These are phyloP conservation scores for Turritopsis rubra DNA, from an alignment of 30 jellyfish, hydroid and myxozoan species.

Conservation along the genomic window DNA sequence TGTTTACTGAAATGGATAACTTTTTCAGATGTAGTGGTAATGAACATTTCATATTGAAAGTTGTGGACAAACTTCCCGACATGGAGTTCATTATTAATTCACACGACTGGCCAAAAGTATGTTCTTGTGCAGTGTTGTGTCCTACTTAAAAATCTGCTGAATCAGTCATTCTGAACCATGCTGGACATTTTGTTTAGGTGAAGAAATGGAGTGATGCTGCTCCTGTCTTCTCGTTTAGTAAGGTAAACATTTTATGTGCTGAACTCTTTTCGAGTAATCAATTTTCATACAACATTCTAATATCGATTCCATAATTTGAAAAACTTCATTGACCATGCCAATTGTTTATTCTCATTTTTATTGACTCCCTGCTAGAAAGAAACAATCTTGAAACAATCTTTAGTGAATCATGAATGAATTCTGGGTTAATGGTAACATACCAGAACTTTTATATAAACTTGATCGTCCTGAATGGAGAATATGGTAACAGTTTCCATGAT, in stretches of 20 bases:
- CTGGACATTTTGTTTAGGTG: slow-evolving; percentile 31
- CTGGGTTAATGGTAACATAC: too few relatives aligned
- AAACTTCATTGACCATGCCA: too few relatives aligned
- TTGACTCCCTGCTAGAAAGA: too few relatives aligned
- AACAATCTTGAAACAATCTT: too few relatives aligned
- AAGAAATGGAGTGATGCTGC: slow-evolving; percentile 34
- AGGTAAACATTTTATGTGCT: slow-evolving; percentile 33
- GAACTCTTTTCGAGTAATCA: too few relatives aligned
- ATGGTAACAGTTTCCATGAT: too few relatives aligned
- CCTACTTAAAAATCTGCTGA: background rate
- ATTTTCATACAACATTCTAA: too few relatives aligned
- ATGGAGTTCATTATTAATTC: slow-evolving; percentile 74
- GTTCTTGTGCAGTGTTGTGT: background rate
- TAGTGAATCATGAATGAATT: too few relatives aligned
- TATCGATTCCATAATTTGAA: too few relatives aligned
- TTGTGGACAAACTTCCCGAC: slow-evolving; percentile 76
- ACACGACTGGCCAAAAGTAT: slow-evolving; percentile 95
- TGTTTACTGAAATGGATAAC: background rate
- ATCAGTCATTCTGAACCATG: background rate
- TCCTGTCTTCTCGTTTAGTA: slow-evolving; percentile 76
- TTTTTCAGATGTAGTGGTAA: slow-evolving; percentile 71
- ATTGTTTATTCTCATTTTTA: too few relatives aligned
- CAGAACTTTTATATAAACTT: too few relatives aligned
- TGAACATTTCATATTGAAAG: slow-evolving; percentile 70
- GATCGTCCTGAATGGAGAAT: too few relatives aligned